Conservation (phyloP, 2,113 vertebrate genomes). For the Erinaceus europaeus region DNA sequence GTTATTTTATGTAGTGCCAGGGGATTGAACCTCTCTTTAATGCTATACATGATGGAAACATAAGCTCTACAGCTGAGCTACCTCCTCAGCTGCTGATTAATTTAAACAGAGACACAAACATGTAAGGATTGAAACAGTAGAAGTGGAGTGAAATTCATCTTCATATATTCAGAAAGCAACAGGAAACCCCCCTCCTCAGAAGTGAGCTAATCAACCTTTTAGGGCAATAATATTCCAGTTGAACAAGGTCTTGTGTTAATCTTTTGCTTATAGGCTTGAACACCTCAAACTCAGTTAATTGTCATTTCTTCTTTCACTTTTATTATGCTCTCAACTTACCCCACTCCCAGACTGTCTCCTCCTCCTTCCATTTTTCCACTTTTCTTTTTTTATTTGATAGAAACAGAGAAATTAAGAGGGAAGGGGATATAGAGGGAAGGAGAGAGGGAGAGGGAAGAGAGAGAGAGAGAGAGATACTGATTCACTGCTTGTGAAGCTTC, state of each 20-base stretch:
- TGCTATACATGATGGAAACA: no score
- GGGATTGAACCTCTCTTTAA: no score
- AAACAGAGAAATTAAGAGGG: no score
- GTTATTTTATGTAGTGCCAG: no score
- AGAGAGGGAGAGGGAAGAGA: no score
- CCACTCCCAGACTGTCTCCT: not conserved
- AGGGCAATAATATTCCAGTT: not conserved
- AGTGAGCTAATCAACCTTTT: not conserved
- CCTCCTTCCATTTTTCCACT: no score
- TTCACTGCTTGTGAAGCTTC: no score
- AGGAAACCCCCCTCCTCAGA: not conserved
- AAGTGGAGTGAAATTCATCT: slow-evolving; percentile 11
- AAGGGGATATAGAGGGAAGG: no score
- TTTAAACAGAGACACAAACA: slow-evolving; percentile 2
- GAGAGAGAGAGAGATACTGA: no score
- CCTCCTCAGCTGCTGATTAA: no score
- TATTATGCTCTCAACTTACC: not conserved
- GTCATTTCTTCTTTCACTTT: not conserved
- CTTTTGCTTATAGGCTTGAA: not conserved
- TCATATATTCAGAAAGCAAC: not conserved
- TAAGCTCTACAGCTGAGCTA: no score
- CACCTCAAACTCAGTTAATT: not conserved
- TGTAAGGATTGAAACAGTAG: slow-evolving; percentile 17
- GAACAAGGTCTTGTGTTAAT: not conserved
- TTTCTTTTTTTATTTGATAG: no score